Evolutionary conservation across 2,113 vertebrate genomes (phyloP).

Genomic region (Periophthalmodon schlosseri): DNA sequence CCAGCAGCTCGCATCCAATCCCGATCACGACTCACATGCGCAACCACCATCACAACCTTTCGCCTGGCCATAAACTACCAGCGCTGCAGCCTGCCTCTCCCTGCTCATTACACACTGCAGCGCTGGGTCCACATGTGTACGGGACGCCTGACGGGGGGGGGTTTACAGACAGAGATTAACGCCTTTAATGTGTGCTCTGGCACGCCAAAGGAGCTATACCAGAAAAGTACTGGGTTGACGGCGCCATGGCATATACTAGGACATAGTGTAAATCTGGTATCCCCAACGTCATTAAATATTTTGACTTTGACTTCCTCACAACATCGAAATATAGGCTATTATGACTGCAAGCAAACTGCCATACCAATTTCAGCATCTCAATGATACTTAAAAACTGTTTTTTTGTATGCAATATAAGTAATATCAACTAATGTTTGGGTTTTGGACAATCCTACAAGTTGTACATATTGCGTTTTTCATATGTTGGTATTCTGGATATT

Average conservation of each 20-base stretch:
- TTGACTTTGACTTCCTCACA: no score
- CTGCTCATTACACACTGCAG: slow-evolving; percentile 28
- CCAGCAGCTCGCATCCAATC: slow-evolving; percentile 47
- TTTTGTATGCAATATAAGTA: no score
- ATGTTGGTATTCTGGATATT: no score
- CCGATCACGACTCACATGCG: slow-evolving; percentile 31
- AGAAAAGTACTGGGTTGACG: background rate
- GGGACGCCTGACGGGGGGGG: slow-evolving; percentile 37
- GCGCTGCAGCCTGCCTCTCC: background rate
- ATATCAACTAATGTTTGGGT: no score
- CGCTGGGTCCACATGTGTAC: slow-evolving; percentile 43
- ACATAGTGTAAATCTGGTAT: background rate
- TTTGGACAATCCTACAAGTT: no score
- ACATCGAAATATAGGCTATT: no score
- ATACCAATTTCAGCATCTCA: no score
- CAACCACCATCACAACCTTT: slow-evolving; percentile 43
- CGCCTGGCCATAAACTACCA: background rate
- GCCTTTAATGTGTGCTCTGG: slow-evolving; percentile 59
- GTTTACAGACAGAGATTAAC: slow-evolving; percentile 64
- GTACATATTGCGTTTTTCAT: no score
- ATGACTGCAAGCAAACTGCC: no score
- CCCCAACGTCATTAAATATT: no score
- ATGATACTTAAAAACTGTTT: no score
- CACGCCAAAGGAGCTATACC: background rate
- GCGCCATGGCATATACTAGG: background rate